These are phyloP conservation scores for Diarsia rubi DNA, from an alignment of 2,888 invertebrate species.

Conservation along the genomic window DNA sequence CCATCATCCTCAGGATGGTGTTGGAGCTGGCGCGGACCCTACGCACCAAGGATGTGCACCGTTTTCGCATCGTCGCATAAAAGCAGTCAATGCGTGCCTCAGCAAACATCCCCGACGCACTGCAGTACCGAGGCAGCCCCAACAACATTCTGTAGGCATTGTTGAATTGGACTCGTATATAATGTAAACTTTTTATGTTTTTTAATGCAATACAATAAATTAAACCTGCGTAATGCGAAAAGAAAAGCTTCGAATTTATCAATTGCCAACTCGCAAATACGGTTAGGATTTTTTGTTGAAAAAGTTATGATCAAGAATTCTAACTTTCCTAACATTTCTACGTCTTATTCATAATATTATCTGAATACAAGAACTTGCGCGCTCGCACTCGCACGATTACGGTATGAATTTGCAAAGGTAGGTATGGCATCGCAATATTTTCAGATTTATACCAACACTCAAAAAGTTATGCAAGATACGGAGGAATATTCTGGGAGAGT, in stretches of 20 bases:
- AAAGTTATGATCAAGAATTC: conserved; percentile 6
- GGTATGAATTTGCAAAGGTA: neutral
- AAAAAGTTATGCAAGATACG: neutral
- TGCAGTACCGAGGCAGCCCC: too few species aligned
- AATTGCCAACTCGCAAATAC: neutral
- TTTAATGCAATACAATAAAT: neutral
- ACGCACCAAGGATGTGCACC: too few species aligned
- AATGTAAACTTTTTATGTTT: too few species aligned
- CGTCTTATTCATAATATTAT: conserved; percentile 4
- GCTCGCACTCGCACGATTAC: neutral
- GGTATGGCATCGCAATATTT: neutral
- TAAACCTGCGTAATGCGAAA: neutral
- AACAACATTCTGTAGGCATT: too few species aligned
- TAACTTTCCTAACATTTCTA: conserved; percentile 1
- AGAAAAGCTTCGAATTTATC: neutral
- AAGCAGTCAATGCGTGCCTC: too few species aligned
- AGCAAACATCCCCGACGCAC: too few species aligned
- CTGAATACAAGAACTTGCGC: conserved; percentile 17
- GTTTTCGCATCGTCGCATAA: too few species aligned
- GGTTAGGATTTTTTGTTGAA: conserved; percentile 25
- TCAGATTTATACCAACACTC: neutral
- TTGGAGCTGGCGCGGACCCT: too few species aligned
- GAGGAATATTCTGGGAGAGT: conserved; percentile 6
- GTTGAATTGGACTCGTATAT: too few species aligned
- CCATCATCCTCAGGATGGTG: too few species aligned